A percentile compares a stretch with the other conserved stretches of the same genome.
phyloP scores from a whole-genome alignment of 1,140 invertebrate species.

The Drosophila pallidifrons region DNA sequence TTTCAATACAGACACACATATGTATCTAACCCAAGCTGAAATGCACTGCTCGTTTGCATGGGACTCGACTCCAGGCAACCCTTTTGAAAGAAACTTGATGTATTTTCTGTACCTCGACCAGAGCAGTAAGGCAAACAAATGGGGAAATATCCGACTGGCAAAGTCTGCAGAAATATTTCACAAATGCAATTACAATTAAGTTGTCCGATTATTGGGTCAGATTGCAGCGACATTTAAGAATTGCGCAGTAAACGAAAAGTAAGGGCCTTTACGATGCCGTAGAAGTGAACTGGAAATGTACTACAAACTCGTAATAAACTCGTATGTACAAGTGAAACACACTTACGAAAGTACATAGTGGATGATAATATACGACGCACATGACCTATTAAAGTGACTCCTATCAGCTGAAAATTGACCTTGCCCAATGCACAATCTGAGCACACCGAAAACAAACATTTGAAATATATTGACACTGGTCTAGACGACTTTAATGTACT shows the following conservation, averaged over 20 bases:
- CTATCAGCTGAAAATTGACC: slow-evolving; percentile 40
- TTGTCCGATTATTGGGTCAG: slow-evolving; percentile 62
- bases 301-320: too few relatives aligned
- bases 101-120: too few relatives aligned
- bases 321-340: background rate
- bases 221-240: slow-evolving; percentile 50
- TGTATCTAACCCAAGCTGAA: too few relatives aligned
- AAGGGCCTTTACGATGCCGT: background rate
- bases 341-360: background rate
- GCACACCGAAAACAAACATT: too few relatives aligned
- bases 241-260: slow-evolving; percentile 34
- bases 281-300: too few relatives aligned
- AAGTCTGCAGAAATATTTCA: slow-evolving; percentile 50
- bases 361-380: slow-evolving; percentile 4
- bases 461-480: too few relatives aligned
- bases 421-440: slow-evolving; percentile 28
- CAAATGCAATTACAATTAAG: slow-evolving; percentile 66
- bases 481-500: too few relatives aligned
- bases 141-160: slow-evolving; percentile 11
- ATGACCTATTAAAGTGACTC: slow-evolving; percentile 21
- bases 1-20: too few relatives aligned
- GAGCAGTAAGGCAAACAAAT: slow-evolving; percentile 2
- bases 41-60: slow-evolving; percentile 5
- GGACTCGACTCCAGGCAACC: background rate
- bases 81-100: background rate